phyloP scores from a whole-genome alignment of 2,113 vertebrate species.

The Dicaeum eximium region DNA sequence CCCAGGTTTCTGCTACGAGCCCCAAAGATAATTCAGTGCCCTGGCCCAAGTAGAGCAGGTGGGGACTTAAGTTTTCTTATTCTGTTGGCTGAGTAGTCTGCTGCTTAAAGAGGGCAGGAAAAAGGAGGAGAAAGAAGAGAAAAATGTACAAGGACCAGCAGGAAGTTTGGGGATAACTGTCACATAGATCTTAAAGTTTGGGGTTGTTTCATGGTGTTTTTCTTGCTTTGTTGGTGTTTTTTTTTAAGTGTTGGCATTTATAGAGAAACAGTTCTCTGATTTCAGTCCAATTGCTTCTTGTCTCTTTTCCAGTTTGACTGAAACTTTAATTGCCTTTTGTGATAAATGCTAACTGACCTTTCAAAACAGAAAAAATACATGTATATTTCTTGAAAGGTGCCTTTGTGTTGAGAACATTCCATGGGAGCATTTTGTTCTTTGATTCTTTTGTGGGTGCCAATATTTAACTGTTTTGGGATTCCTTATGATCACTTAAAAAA shows the following conservation, averaged over 20 bases:
- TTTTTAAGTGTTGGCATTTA: background rate
- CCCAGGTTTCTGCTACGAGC: background rate
- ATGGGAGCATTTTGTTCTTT: background rate
- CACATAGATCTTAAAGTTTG: background rate
- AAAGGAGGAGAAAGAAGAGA: background rate
- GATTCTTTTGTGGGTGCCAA: background rate
- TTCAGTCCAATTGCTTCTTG: background rate
- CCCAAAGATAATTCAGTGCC: background rate
- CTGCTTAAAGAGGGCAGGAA: background rate
- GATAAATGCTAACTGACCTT: slow-evolving; percentile 31
- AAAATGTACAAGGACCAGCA: background rate
- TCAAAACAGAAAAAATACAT: slow-evolving; percentile 12
- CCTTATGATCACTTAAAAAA: background rate
- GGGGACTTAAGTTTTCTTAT: background rate
- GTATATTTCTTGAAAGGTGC: slow-evolving; percentile 36
- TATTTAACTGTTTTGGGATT: slow-evolving; percentile 20
- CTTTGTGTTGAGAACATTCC: background rate
- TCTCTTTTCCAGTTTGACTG: slow-evolving; percentile 22
- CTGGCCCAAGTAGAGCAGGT: background rate
- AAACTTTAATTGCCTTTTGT: slow-evolving; percentile 36
- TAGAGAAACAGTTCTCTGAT: background rate
- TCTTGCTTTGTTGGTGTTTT: background rate
- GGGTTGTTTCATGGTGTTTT: background rate
- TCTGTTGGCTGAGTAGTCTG: background rate
- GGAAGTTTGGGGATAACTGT: background rate